A percentile compares a stretch with the other conserved stretches of the same genome.
These are phyloP conservation scores for Thunnus maccoyii DNA, from an alignment of 2,113 vertebrate species.

Conservation along the genomic window DNA sequence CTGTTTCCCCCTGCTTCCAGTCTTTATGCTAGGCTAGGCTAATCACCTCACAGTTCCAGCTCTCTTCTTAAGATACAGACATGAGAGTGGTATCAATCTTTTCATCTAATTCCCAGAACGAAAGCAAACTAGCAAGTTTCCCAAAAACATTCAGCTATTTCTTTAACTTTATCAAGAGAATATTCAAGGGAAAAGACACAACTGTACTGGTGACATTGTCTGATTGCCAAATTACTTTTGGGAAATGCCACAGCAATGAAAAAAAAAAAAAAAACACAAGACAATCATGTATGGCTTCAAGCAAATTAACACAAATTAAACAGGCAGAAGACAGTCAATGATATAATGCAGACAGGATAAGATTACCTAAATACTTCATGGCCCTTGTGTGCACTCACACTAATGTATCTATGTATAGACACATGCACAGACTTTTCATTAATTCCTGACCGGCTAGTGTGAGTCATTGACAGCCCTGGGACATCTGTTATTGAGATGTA, in stretches of 20 bases:
- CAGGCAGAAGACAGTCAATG: neutral
- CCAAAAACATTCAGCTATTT: neutral
- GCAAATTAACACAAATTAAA: neutral
- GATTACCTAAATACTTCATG: neutral
- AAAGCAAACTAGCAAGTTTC: neutral
- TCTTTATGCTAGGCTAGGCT: too few relatives aligned
- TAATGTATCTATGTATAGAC: constrained; percentile 8
- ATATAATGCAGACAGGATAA: neutral
- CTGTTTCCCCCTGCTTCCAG: too few relatives aligned
- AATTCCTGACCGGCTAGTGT: constrained; percentile 45
- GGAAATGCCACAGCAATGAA: neutral
- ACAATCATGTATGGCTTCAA: neutral
- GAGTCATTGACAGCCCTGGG: constrained; percentile 51
- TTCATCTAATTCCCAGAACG: neutral
- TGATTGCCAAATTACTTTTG: neutral
- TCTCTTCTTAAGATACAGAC: too few relatives aligned
- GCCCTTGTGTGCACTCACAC: neutral
- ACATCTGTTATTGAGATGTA: constrained; percentile 66
- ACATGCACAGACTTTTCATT: constrained; percentile 38
- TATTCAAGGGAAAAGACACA: neutral
- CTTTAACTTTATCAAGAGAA: neutral
- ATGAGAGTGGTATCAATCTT: neutral
- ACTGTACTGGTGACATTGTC: neutral
- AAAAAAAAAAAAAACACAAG: neutral
- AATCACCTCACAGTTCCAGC: too few relatives aligned